Evolutionary conservation across 1,140 invertebrate genomes (phyloP).

Genomic region (Trialeurodes vaporariorum): DNA sequence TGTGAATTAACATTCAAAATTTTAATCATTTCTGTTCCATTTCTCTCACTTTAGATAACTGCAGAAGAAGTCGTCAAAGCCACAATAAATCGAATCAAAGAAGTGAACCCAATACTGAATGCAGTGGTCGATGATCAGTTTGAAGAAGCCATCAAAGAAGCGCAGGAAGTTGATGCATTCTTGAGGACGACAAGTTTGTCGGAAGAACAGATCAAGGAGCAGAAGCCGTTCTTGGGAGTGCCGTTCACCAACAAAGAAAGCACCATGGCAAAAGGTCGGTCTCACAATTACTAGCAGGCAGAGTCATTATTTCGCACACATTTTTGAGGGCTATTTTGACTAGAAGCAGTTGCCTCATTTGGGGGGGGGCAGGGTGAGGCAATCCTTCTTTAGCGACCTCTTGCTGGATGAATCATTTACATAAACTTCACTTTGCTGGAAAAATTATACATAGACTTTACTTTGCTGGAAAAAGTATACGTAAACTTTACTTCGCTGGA

Average conservation of each 20-base stretch:
- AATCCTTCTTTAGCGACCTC: too few species aligned
- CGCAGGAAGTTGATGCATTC: constrained; percentile 52
- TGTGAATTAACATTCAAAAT: too few species aligned
- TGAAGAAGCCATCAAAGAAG: constrained; percentile 61
- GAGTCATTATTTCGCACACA: too few species aligned
- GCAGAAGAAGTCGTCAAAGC: constrained; percentile 57
- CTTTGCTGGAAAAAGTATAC: too few species aligned
- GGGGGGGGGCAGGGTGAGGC: too few species aligned
- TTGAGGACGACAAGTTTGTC: constrained; percentile 41
- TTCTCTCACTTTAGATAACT: constrained; percentile 33
- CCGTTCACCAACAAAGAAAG: constrained; percentile 72
- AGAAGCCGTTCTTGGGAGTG: constrained; percentile 60
- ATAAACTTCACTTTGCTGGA: too few species aligned
- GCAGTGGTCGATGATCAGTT: constrained; percentile 68
- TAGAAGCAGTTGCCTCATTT: too few species aligned
- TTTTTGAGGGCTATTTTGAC: too few species aligned
- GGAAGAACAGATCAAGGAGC: constrained; percentile 40
- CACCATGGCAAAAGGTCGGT: constrained; percentile 45
- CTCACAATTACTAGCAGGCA: too few species aligned
- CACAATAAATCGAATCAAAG: constrained; percentile 64
- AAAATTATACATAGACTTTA: too few species aligned
- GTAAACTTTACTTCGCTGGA: too few species aligned
- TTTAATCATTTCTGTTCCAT: neutral
- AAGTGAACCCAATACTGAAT: constrained; percentile 67
- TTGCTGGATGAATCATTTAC: too few species aligned